phyloP scores from a whole-genome alignment of 1,140 invertebrate genomes.

The Brachionus plicatilis region DNA sequence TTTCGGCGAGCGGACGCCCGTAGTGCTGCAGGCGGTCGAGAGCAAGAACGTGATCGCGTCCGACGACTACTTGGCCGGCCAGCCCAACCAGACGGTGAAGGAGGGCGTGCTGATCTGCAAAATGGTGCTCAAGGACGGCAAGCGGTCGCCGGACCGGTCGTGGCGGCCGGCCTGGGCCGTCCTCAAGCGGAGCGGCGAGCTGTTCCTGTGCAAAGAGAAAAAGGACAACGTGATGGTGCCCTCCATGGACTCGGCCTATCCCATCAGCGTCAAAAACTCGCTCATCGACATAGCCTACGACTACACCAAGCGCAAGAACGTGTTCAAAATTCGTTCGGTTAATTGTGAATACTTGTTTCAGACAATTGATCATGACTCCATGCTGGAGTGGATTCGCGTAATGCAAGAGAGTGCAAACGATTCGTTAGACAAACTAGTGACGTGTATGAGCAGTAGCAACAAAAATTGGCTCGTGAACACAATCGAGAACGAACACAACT shows the following conservation, averaged over 20 bases:
- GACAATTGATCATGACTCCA: conserved; percentile 12
- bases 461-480: conserved; percentile 31
- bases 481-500: not conserved
- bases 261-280: conserved; percentile 14
- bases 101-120: conserved; percentile 37
- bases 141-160: conserved; percentile 8
- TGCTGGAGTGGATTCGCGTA: conserved; percentile 21
- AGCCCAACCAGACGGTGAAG: conserved; percentile 6
- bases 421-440: not conserved
- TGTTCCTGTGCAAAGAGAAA: conserved; percentile 40
- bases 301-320: conserved; percentile 31
- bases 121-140: conserved; percentile 8
- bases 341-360: conserved; percentile 40
- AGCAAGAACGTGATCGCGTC: conserved; percentile 21
- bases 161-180: conserved; percentile 39
- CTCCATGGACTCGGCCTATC: conserved; percentile 12
- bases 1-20: conserved; percentile 7
- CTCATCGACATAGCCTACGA: conserved; percentile 24
- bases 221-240: conserved; percentile 26
- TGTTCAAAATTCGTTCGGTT: conserved; percentile 30
- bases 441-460: not conserved
- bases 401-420: conserved; percentile 10
- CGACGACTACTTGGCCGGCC: not conserved
- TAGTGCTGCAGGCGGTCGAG: not conserved
- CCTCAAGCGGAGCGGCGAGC: not conserved